Percentiles rank a stretch among this genome's conserved stretches.
Evolutionary conservation across 2,797 vertebrate genomes (phyloP).

Genomic region (Taeniopygia guttata): DNA sequence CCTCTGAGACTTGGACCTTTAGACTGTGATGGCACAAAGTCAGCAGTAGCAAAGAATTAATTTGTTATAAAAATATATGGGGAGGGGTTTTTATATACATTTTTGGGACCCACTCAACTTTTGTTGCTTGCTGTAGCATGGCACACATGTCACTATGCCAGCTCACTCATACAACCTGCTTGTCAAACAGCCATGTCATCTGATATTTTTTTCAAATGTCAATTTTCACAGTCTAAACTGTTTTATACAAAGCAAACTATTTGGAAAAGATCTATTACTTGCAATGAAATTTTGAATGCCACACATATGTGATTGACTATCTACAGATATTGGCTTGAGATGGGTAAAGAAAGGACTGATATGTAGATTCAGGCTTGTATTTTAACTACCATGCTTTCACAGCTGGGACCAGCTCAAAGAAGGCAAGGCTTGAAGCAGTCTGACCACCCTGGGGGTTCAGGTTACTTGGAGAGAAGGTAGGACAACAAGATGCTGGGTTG

Average conservation of each 20-base stretch:
- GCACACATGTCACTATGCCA: not conserved
- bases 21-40: not conserved
- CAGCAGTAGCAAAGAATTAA: not conserved
- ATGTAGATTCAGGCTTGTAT: not conserved
- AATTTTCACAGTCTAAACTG: not conserved
- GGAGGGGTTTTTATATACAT: not conserved
- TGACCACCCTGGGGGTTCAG: not conserved
- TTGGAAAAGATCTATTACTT: not conserved
- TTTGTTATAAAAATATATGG: not conserved
- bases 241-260: not conserved
- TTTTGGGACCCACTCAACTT: not conserved
- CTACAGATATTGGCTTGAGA: not conserved
- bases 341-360: not conserved
- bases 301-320: not conserved
- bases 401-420: not conserved
- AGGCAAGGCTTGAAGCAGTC: not conserved
- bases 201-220: not conserved
- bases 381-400: not conserved
- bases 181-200: not conserved
- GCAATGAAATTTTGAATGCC: not conserved
- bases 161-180: not conserved
- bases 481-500: rapidly evolving
- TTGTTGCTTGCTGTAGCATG: not conserved
- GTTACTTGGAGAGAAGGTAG: not conserved
- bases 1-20: not conserved